phyloP scores from a whole-genome alignment of 2,888 invertebrate genomes.

The Cataglyphis albicans region DNA sequence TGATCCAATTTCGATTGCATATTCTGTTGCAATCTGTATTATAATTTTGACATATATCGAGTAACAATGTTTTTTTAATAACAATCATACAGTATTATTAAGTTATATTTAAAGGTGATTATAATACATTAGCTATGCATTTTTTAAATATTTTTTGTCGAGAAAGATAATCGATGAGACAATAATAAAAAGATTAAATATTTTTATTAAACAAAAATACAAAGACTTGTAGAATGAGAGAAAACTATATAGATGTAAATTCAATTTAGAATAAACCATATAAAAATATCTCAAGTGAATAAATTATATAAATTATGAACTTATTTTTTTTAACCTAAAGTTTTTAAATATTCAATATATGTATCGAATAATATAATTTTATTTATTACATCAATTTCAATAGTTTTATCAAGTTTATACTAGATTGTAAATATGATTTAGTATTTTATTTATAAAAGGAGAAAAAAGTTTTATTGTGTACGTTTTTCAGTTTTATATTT shows the following conservation, averaged over 20 bases:
- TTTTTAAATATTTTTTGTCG: background rate
- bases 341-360: background rate
- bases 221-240: background rate
- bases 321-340: background rate
- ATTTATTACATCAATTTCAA: no score
- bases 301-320: background rate
- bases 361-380: no score
- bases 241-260: background rate
- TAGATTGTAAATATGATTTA: no score
- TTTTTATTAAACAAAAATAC: background rate
- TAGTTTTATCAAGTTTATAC: no score
- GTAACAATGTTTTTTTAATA: background rate
- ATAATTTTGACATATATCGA: background rate
- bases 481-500: background rate
- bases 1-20: background rate
- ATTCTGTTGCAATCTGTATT: background rate
- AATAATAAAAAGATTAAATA: conserved; percentile 5
- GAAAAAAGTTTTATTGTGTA: background rate
- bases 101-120: background rate
- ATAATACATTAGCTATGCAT: background rate
- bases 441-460: no score
- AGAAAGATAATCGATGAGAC: conserved; percentile 8
- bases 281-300: conserved; percentile 1
- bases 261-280: background rate
- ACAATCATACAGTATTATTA: background rate